phyloP scores from a whole-genome alignment of 2,797 vertebrate genomes.

The Corythornis leucogaster region DNA sequence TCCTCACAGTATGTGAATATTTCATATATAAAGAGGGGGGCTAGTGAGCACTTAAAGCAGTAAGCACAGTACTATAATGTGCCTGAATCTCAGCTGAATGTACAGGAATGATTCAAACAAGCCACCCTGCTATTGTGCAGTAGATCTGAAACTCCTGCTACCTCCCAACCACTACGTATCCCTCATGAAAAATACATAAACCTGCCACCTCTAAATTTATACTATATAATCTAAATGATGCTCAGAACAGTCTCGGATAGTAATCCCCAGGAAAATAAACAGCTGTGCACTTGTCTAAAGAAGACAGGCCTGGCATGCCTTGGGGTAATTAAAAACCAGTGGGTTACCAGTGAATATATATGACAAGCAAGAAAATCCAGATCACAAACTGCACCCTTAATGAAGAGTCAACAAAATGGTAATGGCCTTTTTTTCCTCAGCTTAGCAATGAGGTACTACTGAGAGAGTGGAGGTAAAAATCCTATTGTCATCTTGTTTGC shows the following conservation, averaged over 20 bases:
- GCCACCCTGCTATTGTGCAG: not conserved
- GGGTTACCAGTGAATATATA: not conserved
- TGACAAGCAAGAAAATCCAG: not conserved
- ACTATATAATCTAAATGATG: constrained; percentile 16
- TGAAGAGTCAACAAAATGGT: not conserved
- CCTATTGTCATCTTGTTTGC: not conserved
- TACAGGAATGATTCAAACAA: not conserved
- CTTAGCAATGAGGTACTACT: not conserved
- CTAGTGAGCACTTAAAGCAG: not conserved
- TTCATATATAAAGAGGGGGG: not conserved
- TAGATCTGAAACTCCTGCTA: not conserved
- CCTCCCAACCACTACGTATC: not conserved
- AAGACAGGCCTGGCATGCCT: not conserved
- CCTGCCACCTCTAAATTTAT: constrained; percentile 18
- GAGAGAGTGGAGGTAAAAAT: not conserved
- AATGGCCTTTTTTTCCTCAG: not conserved
- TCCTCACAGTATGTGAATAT: not conserved
- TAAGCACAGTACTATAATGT: not conserved
- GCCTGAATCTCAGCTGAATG: not conserved
- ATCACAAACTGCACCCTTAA: not conserved
- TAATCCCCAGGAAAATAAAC: constrained; percentile 20
- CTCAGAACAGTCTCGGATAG: not conserved
- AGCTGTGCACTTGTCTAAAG: constrained; percentile 3
- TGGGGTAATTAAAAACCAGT: constrained; percentile 17
- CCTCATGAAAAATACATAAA: constrained; percentile 41